Percentiles rank a stretch among this genome's conserved stretches.
phyloP scores from a whole-genome alignment of 1,140 invertebrate species.

The Lepeophtheirus salmonis region DNA sequence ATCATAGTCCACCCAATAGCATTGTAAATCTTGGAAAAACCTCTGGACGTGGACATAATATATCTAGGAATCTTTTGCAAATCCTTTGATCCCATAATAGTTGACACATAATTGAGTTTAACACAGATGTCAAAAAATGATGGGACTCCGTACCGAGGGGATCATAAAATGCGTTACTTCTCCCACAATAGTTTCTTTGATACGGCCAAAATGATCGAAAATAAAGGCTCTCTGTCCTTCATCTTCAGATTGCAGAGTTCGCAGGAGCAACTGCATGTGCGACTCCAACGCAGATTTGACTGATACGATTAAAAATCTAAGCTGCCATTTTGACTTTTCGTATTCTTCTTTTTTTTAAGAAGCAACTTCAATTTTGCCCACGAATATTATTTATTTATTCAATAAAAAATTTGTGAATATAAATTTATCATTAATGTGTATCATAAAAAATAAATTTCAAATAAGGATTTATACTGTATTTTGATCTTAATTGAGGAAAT shows the following conservation, averaged over 20 bases:
- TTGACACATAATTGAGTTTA: conserved; percentile 84
- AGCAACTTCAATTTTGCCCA: too few species aligned
- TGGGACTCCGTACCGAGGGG: conserved; percentile 93
- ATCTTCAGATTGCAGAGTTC: conserved; percentile 95
- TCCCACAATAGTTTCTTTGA: conserved; percentile 75
- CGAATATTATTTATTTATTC: too few species aligned
- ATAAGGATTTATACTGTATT: too few species aligned
- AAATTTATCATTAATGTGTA: too few species aligned
- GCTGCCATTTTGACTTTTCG: conserved; percentile 43
- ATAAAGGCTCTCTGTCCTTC: conserved; percentile 96
- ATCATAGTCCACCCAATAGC: conserved; percentile 95
- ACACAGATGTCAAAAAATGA: conserved; percentile 94
- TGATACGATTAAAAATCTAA: conserved; percentile 71
- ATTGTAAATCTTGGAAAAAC: conserved; percentile 77
- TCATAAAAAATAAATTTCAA: too few species aligned
- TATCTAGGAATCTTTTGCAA: conserved; percentile 97
- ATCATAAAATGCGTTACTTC: conserved; percentile 99
- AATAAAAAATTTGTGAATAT: too few species aligned
- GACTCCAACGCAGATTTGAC: conserved; percentile 74
- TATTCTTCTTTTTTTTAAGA: too few species aligned
- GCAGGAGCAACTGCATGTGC: conserved; percentile 76
- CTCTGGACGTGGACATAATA: conserved; percentile 79
- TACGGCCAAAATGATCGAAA: conserved; percentile 90
- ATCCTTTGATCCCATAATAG: conserved; percentile 60
- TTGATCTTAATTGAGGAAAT: too few species aligned